These are phyloP conservation scores for Brachyptera risi DNA, from an alignment of 2,888 invertebrate species.

Conservation along the genomic window DNA sequence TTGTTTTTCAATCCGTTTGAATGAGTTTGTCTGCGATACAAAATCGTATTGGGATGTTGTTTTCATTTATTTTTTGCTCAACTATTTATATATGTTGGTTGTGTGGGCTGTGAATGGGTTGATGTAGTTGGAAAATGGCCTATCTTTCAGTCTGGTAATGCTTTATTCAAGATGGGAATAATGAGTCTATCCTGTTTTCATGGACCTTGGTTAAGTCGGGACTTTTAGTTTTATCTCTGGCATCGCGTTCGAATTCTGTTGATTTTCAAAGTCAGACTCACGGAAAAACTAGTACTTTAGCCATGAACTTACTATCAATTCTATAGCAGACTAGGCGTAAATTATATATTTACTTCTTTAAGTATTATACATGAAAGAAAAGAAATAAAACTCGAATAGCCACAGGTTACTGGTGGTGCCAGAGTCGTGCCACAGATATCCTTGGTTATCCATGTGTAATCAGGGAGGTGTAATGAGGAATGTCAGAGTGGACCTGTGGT, in stretches of 20 bases:
- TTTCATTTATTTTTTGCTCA: not conserved
- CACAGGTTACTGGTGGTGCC: slow-evolving; percentile 5
- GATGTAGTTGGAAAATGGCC: not conserved
- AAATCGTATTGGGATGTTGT: not conserved
- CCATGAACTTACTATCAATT: slow-evolving; percentile 19
- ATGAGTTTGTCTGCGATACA: slow-evolving; percentile 9
- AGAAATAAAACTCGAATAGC: not conserved
- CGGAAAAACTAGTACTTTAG: not conserved
- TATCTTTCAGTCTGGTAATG: not conserved
- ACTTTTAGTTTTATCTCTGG: too few relatives aligned
- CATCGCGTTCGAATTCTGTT: not conserved
- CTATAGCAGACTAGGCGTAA: slow-evolving; percentile 17
- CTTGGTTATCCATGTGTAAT: slow-evolving; percentile 10
- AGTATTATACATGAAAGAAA: not conserved
- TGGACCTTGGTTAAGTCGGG: slow-evolving; percentile 13
- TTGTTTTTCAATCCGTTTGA: slow-evolving; percentile 15
- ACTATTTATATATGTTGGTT: not conserved
- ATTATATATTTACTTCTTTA: slow-evolving; percentile 7
- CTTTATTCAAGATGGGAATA: slow-evolving; percentile 7
- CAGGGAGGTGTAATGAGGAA: not conserved
- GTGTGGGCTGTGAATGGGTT: slow-evolving; percentile 4
- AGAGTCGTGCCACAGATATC: slow-evolving; percentile 7
- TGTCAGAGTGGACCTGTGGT: not conserved
- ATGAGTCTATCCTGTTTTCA: slow-evolving; percentile 11
- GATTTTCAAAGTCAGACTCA: too few relatives aligned